Evolutionary conservation across 1,140 invertebrate genomes (phyloP).

Genomic region (Bombus superbus): DNA sequence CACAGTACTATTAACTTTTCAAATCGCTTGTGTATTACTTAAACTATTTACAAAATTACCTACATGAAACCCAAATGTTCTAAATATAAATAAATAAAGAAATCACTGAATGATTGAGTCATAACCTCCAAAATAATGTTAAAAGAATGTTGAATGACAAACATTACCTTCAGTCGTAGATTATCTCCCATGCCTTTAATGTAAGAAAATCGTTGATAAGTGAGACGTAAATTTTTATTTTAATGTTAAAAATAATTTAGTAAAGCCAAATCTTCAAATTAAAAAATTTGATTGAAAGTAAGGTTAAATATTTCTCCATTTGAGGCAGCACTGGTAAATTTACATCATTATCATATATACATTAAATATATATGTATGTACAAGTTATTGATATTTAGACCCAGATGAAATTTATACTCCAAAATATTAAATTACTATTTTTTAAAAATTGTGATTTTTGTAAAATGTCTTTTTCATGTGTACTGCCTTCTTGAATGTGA

Average conservation of each 20-base stretch:
- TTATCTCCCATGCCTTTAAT: conserved; percentile 65
- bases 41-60: neutral
- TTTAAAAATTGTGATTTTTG: neutral
- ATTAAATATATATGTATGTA: neutral
- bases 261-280: neutral
- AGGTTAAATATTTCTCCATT: neutral
- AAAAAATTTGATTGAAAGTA: neutral
- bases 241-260: neutral
- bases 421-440: neutral
- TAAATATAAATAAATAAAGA: neutral
- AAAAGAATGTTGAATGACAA: conserved; percentile 16
- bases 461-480: neutral
- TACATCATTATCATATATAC: neutral
- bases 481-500: neutral
- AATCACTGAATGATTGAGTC: neutral
- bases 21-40: neutral
- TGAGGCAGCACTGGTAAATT: neutral
- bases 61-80: neutral
- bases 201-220: neutral
- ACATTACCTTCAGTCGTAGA: conserved; percentile 73
- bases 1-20: neutral
- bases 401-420: neutral
- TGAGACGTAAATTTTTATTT: neutral
- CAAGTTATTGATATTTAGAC: neutral
- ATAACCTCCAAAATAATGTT: neutral